These are phyloP conservation scores for Lycodopsis pacificus DNA, from an alignment of 2,797 vertebrate species.

Conservation along the genomic window DNA sequence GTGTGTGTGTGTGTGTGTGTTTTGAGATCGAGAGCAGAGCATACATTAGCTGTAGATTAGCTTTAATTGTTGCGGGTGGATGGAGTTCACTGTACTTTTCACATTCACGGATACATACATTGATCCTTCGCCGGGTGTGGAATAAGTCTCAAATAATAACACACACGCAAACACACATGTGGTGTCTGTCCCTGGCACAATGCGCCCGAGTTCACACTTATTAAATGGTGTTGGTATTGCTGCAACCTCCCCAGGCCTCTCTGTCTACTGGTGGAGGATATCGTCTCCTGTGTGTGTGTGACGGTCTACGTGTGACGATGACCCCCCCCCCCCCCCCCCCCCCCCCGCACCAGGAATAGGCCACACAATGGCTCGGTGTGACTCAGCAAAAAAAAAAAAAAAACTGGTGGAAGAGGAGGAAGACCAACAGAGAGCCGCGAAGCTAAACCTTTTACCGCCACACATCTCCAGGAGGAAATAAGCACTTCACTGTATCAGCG, in stretches of 20 bases:
- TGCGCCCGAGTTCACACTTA: constrained; percentile 77
- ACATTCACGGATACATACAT: constrained; percentile 25
- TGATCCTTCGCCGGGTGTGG: constrained; percentile 51
- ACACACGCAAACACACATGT: constrained; percentile 31
- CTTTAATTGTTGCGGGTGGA: constrained; percentile 53
- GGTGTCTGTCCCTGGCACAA: constrained; percentile 43
- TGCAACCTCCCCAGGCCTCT: constrained; percentile 65
- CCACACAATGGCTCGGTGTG: constrained; percentile 69
- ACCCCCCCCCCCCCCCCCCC: neutral
- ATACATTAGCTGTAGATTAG: constrained; percentile 39
- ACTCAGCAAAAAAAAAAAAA: constrained; percentile 69
- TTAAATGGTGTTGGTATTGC: constrained; percentile 79
- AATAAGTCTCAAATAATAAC: constrained; percentile 36
- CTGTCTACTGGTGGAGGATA: constrained; percentile 58
- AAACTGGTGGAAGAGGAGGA: constrained; percentile 6
- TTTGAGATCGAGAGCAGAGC: constrained; percentile 16
- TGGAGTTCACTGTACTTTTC: constrained; percentile 45
- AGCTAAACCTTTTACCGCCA: constrained; percentile 56
- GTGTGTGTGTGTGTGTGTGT: constrained; percentile 33
- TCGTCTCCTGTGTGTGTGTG: constrained; percentile 7
- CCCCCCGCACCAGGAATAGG: constrained; percentile 53
- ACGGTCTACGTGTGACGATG: constrained; percentile 12
- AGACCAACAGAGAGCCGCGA: constrained; percentile 13
- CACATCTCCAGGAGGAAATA: constrained; percentile 66
- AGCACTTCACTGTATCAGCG: constrained; percentile 66